A percentile compares a stretch with the other conserved stretches of the same genome.
Conservation (phyloP, 2,113 vertebrate genomes). For the Herpailurus yagouaroundi region DNA sequence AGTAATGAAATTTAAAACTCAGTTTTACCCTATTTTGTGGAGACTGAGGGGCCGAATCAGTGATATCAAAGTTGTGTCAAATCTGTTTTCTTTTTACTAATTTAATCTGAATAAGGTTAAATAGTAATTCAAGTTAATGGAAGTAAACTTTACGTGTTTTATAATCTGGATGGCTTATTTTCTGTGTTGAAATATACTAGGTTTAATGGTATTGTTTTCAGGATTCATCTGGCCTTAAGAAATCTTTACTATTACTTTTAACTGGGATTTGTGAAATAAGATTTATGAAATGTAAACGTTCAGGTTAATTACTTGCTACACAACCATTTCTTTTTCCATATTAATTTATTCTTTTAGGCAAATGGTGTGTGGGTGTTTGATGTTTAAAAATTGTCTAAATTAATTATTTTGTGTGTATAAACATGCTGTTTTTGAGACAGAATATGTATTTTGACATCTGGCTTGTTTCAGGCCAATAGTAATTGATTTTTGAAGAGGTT, state of each 20-base stretch:
- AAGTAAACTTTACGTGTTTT: background rate
- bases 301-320: background rate
- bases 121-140: background rate
- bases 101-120: background rate
- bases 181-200: background rate
- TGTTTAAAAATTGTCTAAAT: background rate
- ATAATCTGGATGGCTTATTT: background rate
- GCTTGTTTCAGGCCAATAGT: background rate
- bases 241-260: conserved; percentile 12
- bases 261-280: background rate
- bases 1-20: conserved; percentile 10
- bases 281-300: background rate
- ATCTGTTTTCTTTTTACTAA: background rate
- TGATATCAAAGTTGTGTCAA: background rate
- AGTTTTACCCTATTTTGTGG: background rate
- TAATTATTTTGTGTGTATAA: conserved; percentile 24
- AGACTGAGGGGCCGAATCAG: background rate
- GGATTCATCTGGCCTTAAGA: background rate
- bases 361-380: background rate
- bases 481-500: conserved; percentile 37
- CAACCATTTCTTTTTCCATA: background rate
- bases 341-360: conserved; percentile 23
- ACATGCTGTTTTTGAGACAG: background rate
- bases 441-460: background rate
- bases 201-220: conserved; percentile 9